Base-by-base conservation (phyloP, 2,113 vertebrate genomes). In the Mastomys natalensis region DNA sequence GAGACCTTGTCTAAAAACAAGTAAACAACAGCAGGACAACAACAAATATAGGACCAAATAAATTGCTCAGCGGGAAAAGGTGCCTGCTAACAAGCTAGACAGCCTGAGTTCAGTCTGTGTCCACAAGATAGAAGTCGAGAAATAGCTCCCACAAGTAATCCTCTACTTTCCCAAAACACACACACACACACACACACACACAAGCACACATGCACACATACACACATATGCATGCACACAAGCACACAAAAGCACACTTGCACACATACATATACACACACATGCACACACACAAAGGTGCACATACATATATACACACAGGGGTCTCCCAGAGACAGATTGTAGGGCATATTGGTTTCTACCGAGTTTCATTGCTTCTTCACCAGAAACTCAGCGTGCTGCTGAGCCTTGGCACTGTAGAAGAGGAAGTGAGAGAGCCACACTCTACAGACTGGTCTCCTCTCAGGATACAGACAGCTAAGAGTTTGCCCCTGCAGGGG, bases 341-440 rank as follows among this genome's bases (percentile, higher is more conserved):
- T 17, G 29, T 68, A 40, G 43, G 40, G 55, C 22, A 95, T 34
- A 51, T 1, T 86, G 58, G 24, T 55, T 62, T 29, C 48, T 62
- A 76, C 51, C 29, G 64, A 89, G 51, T 81, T 95, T 37, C 55
- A 68, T 92, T 76, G 43, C 73, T 80, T 89, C 74, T 72, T 95
- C 60, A 62, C 16, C 11, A 68, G n/a, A n/a, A n/a, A 64, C 26
- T n/a, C 45, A 80, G 64, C 62, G 60, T 7, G 51, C 7, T 43
- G 43, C 24, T 82, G 48, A 43, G 43, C 53, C 43, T 37, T 55
- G 55, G 40, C 5, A 72, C 29, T 26, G 31, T 43, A 64, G 26
- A 29, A 29, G 62, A 29, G 68, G n/a, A 51, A 29, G 19, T 55
- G 51, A 19, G 89, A 64, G 40, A 48, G 24, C 53, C 8, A 12